Percentiles rank a stretch among this genome's conserved stretches.
These are phyloP conservation scores for Ceryle rudis DNA, from an alignment of 2,797 vertebrate genomes.

Conservation along the genomic window DNA sequence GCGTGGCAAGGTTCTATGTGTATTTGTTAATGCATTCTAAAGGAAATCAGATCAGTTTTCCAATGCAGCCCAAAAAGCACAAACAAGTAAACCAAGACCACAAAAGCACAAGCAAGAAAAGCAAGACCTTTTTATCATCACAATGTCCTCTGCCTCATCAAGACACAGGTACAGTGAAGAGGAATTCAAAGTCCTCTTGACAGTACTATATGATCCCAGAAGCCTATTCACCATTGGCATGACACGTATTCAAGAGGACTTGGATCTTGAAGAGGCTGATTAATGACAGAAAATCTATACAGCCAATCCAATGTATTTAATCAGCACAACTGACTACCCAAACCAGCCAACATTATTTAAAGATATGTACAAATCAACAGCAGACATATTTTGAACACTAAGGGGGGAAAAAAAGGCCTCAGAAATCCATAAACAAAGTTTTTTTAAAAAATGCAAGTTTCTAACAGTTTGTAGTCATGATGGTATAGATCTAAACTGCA, in stretches of 20 bases:
- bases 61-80: neutral
- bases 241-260: neutral
- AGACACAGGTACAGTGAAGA: neutral
- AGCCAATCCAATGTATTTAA: neutral
- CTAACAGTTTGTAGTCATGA: neutral
- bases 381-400: neutral
- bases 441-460: neutral
- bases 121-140: neutral
- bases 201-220: neutral
- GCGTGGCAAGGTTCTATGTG: neutral
- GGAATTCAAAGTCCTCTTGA: neutral
- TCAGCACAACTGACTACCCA: neutral
- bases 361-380: neutral
- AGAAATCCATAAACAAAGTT: neutral
- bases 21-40: neutral
- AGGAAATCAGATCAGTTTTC: neutral
- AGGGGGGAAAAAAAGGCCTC: neutral
- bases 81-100: neutral
- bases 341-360: neutral
- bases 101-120: neutral
- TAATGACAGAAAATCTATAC: neutral
- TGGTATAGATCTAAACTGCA: neutral
- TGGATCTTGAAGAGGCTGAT: neutral
- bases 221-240: neutral
- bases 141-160: neutral